Base-by-base conservation (phyloP, 2,113 vertebrate genomes). In the Paratilapia polleni region DNA sequence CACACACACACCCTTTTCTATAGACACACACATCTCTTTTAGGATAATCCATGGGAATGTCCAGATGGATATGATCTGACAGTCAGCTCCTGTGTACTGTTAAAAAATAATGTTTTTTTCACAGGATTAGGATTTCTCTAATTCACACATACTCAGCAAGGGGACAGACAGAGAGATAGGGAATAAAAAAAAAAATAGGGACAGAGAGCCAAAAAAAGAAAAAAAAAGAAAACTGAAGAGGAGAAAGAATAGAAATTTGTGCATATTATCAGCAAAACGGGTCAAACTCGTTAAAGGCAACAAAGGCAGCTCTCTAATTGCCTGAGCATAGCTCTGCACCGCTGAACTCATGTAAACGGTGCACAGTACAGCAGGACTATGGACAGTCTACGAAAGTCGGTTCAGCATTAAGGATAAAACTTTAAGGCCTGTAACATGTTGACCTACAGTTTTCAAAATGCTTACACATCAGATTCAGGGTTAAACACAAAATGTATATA, bases 201-300 rank as follows among this genome's bases (percentile, higher is more conserved):
- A n/a, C n/a, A n/a, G n/a, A n/a, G n/a, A n/a, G n/a, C n/a, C n/a
- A 11, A 49, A 56, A 8, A 57, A 63, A 81, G 64, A 62, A 41
- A 28, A 4, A 38, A 24, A 74, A 2, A 68, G 64, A 73, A 74
- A 56, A 81, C 59, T 76, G 49, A 84, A 59, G 64, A 4, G 9
- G 24, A 73, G 73, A 80, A 77, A 79, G 52, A 75, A 85, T 64
- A 28, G 19, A 91, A 89, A 87, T 78, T 7, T 82, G 68, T 82
- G 61, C 28, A n/a, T 77, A 79, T 88, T 86, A 89, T 89, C 90
- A 79, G 87, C 26, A 76, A 91, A 92, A 83, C 28, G 74, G 90
- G 91, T 94, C 85, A 91, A 92, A 92, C 90, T 92, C 60, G 80
- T 92, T 88, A 90, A 85, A 92, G 62, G 79, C 81, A 82, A 91